Percentiles rank a stretch among this genome's conserved stretches.
Conservation (phyloP, 2,888 invertebrate genomes). For the Scaptomyza cyrtandrae region DNA sequence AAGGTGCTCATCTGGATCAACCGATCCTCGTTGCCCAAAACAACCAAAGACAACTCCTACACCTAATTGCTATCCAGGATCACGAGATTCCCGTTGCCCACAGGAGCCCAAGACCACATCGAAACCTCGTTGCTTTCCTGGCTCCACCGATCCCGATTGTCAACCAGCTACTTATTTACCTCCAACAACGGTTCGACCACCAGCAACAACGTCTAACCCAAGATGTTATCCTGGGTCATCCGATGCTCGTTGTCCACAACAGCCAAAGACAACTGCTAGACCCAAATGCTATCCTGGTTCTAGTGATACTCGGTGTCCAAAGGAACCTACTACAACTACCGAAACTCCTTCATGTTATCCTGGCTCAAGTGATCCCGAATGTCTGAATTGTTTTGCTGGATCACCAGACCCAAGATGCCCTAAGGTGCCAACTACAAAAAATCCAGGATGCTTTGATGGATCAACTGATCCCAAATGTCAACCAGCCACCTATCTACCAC, state of each 20-base stretch:
- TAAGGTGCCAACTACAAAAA: slow-evolving; percentile 38
- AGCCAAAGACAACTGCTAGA: slow-evolving; percentile 41
- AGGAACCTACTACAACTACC: slow-evolving; percentile 5
- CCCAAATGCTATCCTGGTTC: slow-evolving; percentile 27
- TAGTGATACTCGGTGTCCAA: slow-evolving; percentile 11
- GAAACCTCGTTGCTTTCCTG: slow-evolving; percentile 11
- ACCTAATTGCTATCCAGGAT: slow-evolving; percentile 22
- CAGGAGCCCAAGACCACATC: slow-evolving; percentile 8
- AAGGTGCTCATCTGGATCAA: slow-evolving; percentile 81
- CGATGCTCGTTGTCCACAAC: slow-evolving; percentile 52
- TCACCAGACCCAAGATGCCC: slow-evolving; percentile 62
- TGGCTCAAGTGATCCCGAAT: slow-evolving; percentile 78
- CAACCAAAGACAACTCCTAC: slow-evolving; percentile 20
- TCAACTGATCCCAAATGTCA: slow-evolving; percentile 72
- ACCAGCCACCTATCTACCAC: slow-evolving; percentile 44
- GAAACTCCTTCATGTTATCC: slow-evolving; percentile 18
- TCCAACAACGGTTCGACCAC: slow-evolving; percentile 3
- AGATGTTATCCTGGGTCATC: background rate
- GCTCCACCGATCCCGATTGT: slow-evolving; percentile 32
- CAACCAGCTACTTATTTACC: slow-evolving; percentile 1
- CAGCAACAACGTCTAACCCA: background rate
- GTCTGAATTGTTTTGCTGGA: slow-evolving; percentile 79
- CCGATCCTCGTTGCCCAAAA: slow-evolving; percentile 42
- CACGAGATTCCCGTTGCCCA: slow-evolving; percentile 6
- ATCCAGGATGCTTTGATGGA: slow-evolving; percentile 81